Evolutionary conservation across 1,140 invertebrate species (phyloP), one percentile per base, ranked within the genome.

Genomic region (Planococcus citri): DNA sequence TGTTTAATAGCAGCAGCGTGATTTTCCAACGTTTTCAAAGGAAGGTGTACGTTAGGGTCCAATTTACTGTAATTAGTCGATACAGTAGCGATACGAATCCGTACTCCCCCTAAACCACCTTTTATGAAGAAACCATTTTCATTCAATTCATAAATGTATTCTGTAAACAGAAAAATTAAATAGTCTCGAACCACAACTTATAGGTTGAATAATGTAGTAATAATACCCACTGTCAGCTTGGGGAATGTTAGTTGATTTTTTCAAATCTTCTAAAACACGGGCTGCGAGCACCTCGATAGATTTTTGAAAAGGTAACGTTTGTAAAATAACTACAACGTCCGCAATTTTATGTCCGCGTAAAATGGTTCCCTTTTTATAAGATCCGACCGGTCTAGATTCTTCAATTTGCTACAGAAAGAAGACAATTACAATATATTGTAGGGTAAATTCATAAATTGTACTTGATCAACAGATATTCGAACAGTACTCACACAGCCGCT

Each of bases 331-430:
- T 3, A 98, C 95, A 74, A 98, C 89, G 78, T 98, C 95, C 21
- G 95, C 96, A 0, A 95, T 86, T 78, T 95, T 96, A 75, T 95
- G 90, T 0, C 94, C 94, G 6, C 91, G 88, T 74, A 97, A 86
- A 89, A 98, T 97, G 10, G 95, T 98, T 0, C 95, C 95, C 79
- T 98, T 98, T 78, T 98, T 98, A 75, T 95, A 97, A 0, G 95
- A 95, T 0, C 96, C 96, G 61, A 98, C 94, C 81, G 95, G 92
- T 14, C 94, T 83, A 0, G 97, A 92, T 79, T 97, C 94, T 76
- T 97, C 94, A 33, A 98, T 82, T 91, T 97, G 92, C 92, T 95
- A 70, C 71, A 38, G 68, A n/a, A n/a, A n/a, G n/a, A n/a, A n/a
- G n/a, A n/a, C n/a, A 72, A 68, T 24, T n/a, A n/a, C n/a, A n/a